Evolutionary conservation across 1,140 invertebrate species (phyloP), one percentile per base, ranked within the genome.

Genomic region (Drosophila kohkoa): DNA sequence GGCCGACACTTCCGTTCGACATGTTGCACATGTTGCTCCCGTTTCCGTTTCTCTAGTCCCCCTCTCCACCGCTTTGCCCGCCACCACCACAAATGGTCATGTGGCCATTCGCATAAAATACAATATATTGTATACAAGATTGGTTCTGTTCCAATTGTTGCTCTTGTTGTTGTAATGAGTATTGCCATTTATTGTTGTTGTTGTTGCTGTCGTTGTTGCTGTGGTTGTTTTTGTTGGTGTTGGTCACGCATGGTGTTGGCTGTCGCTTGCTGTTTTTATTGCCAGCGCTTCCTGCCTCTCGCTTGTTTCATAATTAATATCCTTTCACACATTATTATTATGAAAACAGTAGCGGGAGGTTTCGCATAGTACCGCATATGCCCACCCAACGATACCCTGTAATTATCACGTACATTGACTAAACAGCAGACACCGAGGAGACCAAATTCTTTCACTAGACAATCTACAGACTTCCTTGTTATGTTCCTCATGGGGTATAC

Each of bases 291-390:
- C 85, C 85, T 88, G 81, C 71, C 77, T 57, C 77, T 89, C 71
- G 81, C 85, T 89, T 89, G 78, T 89, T 89, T 89, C 85, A 89
- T 89, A 89, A 89, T 89, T 89, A 89, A 89, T 89, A 89, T 89
- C 85, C 85, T 85, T 89, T 89, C 85, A 85, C 85, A 89, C 85
- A 89, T 89, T 89, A 89, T 89, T 89, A 89, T 85, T 81, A 89
- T 78, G 85, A 78, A 85, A 89, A 88, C 78, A 11, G 35, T 68
- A 81, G 81, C 65, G 73, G 77, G 69, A 63, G 69, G 73, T 51
- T 57, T 57, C 45, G 54, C 68, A 78, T 75, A 71, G 62, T 32
- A 48, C 51, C 60, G 64, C 38, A 54, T 62, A 49, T 25, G 41
- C 15, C 46, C 11, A 41, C 15, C 5, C 5, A 48, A 2, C 20